Conservation (phyloP, 2,888 invertebrate species). For the Nudaria mundana region DNA sequence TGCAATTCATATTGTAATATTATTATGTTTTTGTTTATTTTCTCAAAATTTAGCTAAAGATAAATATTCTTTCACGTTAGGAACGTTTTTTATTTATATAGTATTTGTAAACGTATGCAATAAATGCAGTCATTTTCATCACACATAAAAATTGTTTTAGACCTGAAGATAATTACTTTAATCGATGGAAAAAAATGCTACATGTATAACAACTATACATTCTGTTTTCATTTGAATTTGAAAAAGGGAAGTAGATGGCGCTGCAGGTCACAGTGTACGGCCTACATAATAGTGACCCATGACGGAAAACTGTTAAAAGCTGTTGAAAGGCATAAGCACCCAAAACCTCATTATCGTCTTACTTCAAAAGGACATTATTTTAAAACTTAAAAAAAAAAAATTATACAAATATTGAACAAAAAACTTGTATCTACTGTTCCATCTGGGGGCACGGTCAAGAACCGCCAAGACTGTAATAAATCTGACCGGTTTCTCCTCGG, state of each 20-base stretch:
- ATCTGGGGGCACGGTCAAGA: too few species aligned
- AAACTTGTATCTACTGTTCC: too few species aligned
- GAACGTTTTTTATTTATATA: too few species aligned
- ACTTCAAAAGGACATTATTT: constrained; percentile 2
- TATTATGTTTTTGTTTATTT: too few species aligned
- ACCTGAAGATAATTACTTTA: background rate
- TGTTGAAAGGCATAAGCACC: constrained; percentile 1
- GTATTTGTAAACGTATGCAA: too few species aligned
- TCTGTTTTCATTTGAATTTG: background rate
- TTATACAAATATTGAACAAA: too few species aligned
- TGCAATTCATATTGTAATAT: too few species aligned
- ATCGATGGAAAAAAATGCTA: background rate
- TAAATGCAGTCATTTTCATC: background rate
- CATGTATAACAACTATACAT: constrained; percentile 1
- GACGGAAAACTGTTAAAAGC: background rate
- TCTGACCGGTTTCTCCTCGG: too few species aligned
- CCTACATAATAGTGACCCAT: background rate
- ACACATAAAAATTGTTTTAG: background rate
- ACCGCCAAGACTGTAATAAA: too few species aligned
- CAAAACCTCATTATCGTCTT: background rate
- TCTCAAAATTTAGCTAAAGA: too few species aligned
- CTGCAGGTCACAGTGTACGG: constrained; percentile 1
- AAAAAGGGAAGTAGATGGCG: background rate
- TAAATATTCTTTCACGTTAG: too few species aligned
- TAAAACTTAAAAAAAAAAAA: background rate